Evolutionary conservation across 2,113 vertebrate genomes (phyloP).

Genomic region (Trematocara marginatum): DNA sequence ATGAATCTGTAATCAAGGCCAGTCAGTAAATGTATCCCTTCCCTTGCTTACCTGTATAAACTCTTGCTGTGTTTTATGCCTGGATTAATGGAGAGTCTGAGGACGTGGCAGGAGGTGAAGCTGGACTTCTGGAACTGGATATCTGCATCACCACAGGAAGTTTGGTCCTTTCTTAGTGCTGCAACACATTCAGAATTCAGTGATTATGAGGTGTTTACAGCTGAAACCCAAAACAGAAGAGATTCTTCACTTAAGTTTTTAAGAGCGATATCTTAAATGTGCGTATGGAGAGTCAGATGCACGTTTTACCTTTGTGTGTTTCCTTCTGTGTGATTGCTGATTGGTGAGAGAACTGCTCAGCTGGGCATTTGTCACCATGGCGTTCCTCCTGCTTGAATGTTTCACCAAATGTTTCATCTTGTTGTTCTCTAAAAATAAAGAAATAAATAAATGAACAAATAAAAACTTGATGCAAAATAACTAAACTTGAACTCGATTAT

Average conservation of each 20-base stretch:
- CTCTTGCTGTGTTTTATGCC: not conserved
- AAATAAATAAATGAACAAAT: not conserved
- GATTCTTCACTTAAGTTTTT: not conserved
- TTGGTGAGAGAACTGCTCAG: not conserved
- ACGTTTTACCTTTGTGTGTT: constrained; percentile 23
- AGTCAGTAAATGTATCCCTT: not conserved
- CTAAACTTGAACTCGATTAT: not conserved
- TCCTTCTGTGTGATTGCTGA: not conserved
- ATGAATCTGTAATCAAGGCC: not conserved
- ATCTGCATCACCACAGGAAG: not conserved
- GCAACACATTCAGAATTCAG: not conserved
- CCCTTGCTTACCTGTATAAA: not conserved
- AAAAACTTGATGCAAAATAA: not conserved
- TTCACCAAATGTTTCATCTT: not conserved
- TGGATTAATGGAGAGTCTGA: not conserved
- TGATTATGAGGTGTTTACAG: not conserved
- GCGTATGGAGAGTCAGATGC: not conserved
- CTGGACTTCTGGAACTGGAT: not conserved
- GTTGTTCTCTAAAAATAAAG: not conserved
- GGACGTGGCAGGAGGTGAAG: constrained; percentile 9
- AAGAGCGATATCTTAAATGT: not conserved
- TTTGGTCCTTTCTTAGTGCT: constrained; percentile 7
- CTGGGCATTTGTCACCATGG: not conserved
- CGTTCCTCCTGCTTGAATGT: not conserved
- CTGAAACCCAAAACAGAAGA: not conserved